Base-by-base conservation (phyloP, 2,888 invertebrate genomes). In the Micoletzkya japonica region DNA sequence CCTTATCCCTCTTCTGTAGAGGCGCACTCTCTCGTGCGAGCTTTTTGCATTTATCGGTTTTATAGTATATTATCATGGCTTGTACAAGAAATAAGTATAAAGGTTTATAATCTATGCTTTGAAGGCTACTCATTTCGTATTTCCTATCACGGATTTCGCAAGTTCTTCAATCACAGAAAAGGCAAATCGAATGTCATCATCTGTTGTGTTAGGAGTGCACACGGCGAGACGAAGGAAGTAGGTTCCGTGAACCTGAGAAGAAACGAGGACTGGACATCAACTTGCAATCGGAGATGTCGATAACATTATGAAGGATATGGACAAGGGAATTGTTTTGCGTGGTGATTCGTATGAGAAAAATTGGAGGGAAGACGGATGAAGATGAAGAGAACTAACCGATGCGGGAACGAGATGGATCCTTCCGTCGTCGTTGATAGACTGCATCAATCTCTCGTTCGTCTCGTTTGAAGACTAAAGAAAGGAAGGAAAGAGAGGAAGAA, bases 351-450 rank as follows among this genome's bases (percentile, higher is more conserved):
- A 44, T 14, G 20, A 44, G 20, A 44, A 44, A 20, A 14, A 44
- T 14, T 44, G 20, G 20, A 44, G 44, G n/a, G 4, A 3, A 50
- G 50, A 50, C 50, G 20, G 4, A 24, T 20, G 20, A 24, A 17
- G 24, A 6, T 52, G 7, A 52, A 52, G 14, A n/a, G 14, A 14
- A 32, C 70, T 61, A 7, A 75, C 77, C 37, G 73, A 83, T 0
- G 87, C 86, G 2, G 88, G 87, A 0, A 88, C 87, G 69, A 89
- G 73, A 75, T 88, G 88, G 39, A 89, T 87, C 34, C 88, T 78
- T 34, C 87, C 85, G 73, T 89, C 88, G 0, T 84, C 82, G 73
- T 88, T 88, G 49, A 88, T 85, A 10, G 79, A 79, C 57, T 86
- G 85, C 49, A 86, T 76, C 57, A 88, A 76, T 3, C 74, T 73